phyloP scores from a whole-genome alignment of 2,797 vertebrate genomes.

The Linurgus olivaceus region DNA sequence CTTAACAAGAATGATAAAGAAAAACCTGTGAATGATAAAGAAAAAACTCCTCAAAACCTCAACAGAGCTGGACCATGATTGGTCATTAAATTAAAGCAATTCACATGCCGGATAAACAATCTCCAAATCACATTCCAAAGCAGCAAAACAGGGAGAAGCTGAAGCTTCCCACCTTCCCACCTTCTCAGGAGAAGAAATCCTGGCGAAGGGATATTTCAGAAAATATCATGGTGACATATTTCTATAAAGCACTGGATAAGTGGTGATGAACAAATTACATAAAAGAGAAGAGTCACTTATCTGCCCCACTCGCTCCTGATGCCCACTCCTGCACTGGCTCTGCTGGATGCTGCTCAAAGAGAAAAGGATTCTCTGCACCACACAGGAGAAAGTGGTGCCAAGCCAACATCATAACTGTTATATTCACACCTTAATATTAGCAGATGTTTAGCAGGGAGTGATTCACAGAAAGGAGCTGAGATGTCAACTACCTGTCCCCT shows the following conservation, averaged over 20 bases:
- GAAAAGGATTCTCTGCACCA: background rate
- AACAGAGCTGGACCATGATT: too few relatives aligned
- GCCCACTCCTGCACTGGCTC: background rate
- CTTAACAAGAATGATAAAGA: too few relatives aligned
- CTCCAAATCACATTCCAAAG: too few relatives aligned
- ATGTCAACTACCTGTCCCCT: background rate
- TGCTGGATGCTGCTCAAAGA: background rate
- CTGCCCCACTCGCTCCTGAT: background rate
- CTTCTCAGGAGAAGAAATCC: too few relatives aligned
- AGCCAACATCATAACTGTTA: background rate
- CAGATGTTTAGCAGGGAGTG: background rate
- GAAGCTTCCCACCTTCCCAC: too few relatives aligned
- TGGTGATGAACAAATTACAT: background rate
- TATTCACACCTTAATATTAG: background rate
- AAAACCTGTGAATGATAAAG: too few relatives aligned
- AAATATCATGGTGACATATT: background rate
- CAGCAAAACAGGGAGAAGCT: too few relatives aligned
- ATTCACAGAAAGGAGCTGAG: background rate
- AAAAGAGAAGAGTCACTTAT: background rate
- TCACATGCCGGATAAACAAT: too few relatives aligned
- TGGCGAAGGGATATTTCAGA: too few relatives aligned
- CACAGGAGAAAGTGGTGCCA: rapidly evolving
- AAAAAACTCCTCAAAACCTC: too few relatives aligned
- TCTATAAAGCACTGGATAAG: background rate
- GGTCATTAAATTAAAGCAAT: too few relatives aligned